phyloP scores from a whole-genome alignment of 2,797 vertebrate species.

The Melanotaenia maccullochi region DNA sequence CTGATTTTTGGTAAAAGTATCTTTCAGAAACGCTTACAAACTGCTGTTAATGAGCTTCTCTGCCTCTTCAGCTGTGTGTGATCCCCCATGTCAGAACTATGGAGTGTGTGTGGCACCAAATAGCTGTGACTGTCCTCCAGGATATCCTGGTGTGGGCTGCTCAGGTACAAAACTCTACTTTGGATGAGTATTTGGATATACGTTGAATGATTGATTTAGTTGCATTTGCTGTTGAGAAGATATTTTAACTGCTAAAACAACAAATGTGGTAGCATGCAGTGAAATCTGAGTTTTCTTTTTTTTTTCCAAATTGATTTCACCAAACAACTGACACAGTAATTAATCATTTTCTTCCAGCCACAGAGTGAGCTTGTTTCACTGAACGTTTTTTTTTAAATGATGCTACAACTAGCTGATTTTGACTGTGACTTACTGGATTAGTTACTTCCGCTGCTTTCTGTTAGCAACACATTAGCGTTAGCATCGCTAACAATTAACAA shows the following conservation, averaged over 20 bases:
- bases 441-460: neutral
- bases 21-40: neutral
- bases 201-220: neutral
- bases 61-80: slow-evolving; percentile 79
- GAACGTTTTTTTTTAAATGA: neutral
- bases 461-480: neutral
- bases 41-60: neutral
- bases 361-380: too few relatives aligned
- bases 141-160: slow-evolving; percentile 85
- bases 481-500: neutral
- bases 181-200: neutral
- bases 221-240: neutral
- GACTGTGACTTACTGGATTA: neutral
- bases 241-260: neutral
- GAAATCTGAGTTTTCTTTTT: neutral
- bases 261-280: neutral
- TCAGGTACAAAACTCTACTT: slow-evolving; percentile 73
- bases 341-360: neutral
- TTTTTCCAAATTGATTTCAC: too few relatives aligned
- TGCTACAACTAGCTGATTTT: neutral
- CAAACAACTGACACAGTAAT: too few relatives aligned
- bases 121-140: slow-evolving; percentile 84
- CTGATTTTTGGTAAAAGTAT: neutral
- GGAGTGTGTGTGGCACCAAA: slow-evolving; percentile 85
- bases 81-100: slow-evolving; percentile 83